These are phyloP conservation scores for Tipula vernalis DNA, from an alignment of 2,888 invertebrate species.

Conservation along the genomic window DNA sequence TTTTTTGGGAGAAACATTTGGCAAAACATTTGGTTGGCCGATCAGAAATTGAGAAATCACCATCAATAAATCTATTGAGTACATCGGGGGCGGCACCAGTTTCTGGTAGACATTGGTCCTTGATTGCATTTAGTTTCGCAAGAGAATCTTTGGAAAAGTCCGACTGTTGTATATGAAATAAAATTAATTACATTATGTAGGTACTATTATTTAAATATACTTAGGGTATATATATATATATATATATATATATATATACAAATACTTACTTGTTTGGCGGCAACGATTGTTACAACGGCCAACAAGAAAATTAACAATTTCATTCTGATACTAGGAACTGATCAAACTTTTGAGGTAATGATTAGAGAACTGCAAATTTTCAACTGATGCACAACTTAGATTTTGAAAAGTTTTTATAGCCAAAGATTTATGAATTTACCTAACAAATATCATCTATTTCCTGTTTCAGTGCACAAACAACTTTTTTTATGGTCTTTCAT, in stretches of 20 bases:
- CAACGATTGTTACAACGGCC: background rate
- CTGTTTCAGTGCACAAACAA: too few relatives aligned
- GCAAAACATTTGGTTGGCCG: conserved; percentile 26
- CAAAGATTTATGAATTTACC: background rate
- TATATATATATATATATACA: conserved; percentile 14
- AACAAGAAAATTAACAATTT: conserved; percentile 11
- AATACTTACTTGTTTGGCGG: conserved; percentile 6
- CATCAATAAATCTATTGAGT: conserved; percentile 20
- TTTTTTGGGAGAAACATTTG: conserved; percentile 28
- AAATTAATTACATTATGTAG: background rate
- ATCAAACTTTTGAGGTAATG: background rate
- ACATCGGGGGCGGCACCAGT: conserved; percentile 23
- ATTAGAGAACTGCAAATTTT: background rate
- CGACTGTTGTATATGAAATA: background rate
- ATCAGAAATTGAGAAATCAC: conserved; percentile 21
- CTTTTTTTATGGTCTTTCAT: too few relatives aligned
- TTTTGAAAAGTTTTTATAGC: background rate
- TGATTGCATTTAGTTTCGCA: conserved; percentile 19
- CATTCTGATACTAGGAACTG: conserved; percentile 5
- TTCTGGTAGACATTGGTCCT: conserved; percentile 21
- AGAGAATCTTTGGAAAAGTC: conserved; percentile 21
- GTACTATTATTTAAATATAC: too few relatives aligned
- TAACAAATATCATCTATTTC: background rate
- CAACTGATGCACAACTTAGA: background rate
- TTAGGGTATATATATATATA: too few relatives aligned